Conservation (phyloP, 2,888 invertebrate genomes). For the Apodemia duryi region DNA sequence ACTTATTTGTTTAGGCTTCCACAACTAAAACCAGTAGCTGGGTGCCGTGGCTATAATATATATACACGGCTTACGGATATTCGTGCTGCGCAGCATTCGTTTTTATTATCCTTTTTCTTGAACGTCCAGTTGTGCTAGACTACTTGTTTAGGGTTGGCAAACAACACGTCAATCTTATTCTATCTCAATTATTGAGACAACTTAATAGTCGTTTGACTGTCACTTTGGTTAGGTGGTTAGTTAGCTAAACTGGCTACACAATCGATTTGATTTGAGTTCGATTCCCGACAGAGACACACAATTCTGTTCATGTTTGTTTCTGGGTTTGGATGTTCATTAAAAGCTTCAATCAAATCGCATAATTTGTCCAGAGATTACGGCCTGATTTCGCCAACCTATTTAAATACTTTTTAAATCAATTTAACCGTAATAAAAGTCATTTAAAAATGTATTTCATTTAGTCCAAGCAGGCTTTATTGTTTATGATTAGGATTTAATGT, state of each 20-base stretch:
- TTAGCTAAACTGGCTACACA: no score
- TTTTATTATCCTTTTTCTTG: conserved; percentile 66
- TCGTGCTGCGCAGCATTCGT: conserved; percentile 51
- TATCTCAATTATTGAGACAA: not conserved
- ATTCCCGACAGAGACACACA: no score
- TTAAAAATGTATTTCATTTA: no score
- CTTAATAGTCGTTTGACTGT: not conserved
- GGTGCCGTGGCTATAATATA: conserved; percentile 52
- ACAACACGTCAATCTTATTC: conserved; percentile 12
- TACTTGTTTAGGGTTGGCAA: conserved; percentile 49
- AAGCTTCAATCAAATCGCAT: no score
- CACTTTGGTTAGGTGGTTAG: no score
- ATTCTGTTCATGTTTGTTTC: no score
- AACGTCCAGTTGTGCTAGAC: conserved; percentile 64
- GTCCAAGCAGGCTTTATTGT: not conserved
- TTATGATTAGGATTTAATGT: not conserved
- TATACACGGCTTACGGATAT: conserved; percentile 45
- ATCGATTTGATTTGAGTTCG: no score
- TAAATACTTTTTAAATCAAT: no score
- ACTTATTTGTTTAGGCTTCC: conserved; percentile 75
- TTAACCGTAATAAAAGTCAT: no score
- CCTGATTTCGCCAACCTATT: no score
- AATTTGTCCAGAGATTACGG: not conserved
- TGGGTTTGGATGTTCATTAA: no score
- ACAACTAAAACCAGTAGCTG: conserved; percentile 75